phyloP scores from a whole-genome alignment of 1,140 invertebrate species.

The Hyphantria cunea region DNA sequence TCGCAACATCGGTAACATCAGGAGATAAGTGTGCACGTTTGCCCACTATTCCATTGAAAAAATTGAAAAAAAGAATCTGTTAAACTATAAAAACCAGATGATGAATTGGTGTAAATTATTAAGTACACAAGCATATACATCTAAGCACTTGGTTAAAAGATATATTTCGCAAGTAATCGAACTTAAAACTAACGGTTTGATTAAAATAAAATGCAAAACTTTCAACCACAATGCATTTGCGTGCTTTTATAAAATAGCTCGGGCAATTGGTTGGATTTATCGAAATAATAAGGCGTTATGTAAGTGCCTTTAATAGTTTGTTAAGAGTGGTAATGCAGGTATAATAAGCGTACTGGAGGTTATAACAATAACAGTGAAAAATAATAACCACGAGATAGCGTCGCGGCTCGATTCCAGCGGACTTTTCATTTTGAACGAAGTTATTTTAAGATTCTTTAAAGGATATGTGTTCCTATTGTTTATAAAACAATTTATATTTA shows the following conservation, averaged over 20 bases:
- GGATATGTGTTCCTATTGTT: too few species aligned
- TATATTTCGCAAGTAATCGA: too few species aligned
- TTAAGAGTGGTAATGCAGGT: slow-evolving; percentile 63
- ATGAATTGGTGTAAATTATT: too few species aligned
- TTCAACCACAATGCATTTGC: too few species aligned
- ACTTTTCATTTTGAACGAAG: neutral
- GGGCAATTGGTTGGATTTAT: slow-evolving; percentile 44
- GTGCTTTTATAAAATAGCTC: neutral
- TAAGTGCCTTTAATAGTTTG: slow-evolving; percentile 67
- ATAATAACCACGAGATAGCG: slow-evolving; percentile 53
- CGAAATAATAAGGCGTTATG: slow-evolving; percentile 56
- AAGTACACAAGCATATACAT: too few species aligned
- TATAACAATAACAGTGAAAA: slow-evolving; percentile 73
- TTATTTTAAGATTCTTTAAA: neutral
- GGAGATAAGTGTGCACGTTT: too few species aligned
- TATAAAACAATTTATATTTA: too few species aligned
- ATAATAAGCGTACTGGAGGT: slow-evolving; percentile 52
- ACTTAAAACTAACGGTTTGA: neutral
- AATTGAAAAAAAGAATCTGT: too few species aligned
- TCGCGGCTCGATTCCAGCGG: neutral
- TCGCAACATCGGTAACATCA: too few species aligned
- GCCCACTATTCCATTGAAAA: too few species aligned
- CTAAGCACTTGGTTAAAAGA: too few species aligned
- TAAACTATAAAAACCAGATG: too few species aligned
- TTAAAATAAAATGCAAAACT: slow-evolving; percentile 20